Evolutionary conservation across 1,140 invertebrate species (phyloP).

Genomic region (Aethina tumida): DNA sequence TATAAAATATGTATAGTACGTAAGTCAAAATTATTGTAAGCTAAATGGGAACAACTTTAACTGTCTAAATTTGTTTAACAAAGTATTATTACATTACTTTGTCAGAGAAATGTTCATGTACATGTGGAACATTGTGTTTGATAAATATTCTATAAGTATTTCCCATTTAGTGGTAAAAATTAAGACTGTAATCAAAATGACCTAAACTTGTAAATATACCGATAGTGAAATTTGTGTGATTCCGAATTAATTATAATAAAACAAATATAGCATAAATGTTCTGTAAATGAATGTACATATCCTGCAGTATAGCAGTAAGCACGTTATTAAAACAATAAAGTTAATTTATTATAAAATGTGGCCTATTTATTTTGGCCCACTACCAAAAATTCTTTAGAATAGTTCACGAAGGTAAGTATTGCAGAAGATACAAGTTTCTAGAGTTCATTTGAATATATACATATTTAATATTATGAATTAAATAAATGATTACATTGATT

Average conservation of each 20-base stretch:
- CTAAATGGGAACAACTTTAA: too few species aligned
- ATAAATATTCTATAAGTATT: not conserved
- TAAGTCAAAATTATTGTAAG: too few species aligned
- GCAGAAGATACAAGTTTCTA: too few species aligned
- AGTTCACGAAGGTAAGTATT: too few species aligned
- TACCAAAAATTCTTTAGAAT: too few species aligned
- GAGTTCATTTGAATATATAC: too few species aligned
- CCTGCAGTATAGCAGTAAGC: slow-evolving; percentile 14
- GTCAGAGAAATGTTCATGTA: not conserved
- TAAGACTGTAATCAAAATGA: slow-evolving; percentile 8
- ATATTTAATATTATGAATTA: too few species aligned
- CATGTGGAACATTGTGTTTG: not conserved
- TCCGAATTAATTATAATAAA: slow-evolving; percentile 12
- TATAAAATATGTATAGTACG: too few species aligned
- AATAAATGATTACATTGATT: too few species aligned
- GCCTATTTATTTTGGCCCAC: too few species aligned
- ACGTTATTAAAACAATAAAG: slow-evolving; percentile 13
- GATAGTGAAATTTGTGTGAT: slow-evolving; percentile 3
- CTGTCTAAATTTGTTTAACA: not conserved
- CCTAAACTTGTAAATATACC: slow-evolving; percentile 5
- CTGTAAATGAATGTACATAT: slow-evolving; percentile 19
- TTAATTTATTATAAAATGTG: too few species aligned
- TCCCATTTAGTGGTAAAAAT: slow-evolving; percentile 2
- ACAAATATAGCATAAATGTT: slow-evolving; percentile 2
- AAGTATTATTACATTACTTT: not conserved